phyloP scores from a whole-genome alignment of 2,113 vertebrate species.

The Anhinga anhinga region DNA sequence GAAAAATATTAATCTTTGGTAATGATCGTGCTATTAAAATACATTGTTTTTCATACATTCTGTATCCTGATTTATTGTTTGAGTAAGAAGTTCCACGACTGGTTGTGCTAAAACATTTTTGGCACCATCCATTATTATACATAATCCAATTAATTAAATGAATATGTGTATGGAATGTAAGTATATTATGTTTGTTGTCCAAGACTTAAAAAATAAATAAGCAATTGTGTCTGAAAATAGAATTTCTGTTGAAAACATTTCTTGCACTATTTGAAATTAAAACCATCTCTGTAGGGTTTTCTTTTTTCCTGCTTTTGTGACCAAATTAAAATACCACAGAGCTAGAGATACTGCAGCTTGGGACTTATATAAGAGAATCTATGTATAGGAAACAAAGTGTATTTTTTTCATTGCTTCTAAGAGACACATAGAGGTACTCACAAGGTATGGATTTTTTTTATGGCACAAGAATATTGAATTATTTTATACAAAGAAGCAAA shows the following conservation, averaged over 20 bases:
- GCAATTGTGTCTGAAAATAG: neutral
- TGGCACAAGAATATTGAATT: neutral
- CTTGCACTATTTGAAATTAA: neutral
- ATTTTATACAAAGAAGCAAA: neutral
- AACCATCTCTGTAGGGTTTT: neutral
- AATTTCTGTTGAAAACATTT: neutral
- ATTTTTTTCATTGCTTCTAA: neutral
- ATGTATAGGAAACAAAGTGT: neutral
- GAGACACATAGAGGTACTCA: neutral
- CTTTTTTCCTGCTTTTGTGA: neutral
- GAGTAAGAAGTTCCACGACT: neutral
- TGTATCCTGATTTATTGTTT: neutral
- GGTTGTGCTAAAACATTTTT: neutral
- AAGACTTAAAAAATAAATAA: neutral
- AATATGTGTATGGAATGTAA: neutral
- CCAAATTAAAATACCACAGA: conserved; percentile 14
- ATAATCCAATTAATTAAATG: neutral
- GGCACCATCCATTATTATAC: neutral
- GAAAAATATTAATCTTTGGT: neutral
- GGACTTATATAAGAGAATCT: neutral
- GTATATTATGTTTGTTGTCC: neutral
- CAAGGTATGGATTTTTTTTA: neutral
- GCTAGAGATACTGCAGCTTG: neutral
- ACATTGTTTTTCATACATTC: neutral
- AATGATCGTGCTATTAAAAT: neutral